Evolutionary conservation across 2,888 invertebrate genomes (phyloP).

Genomic region (Poecilus cupreus): DNA sequence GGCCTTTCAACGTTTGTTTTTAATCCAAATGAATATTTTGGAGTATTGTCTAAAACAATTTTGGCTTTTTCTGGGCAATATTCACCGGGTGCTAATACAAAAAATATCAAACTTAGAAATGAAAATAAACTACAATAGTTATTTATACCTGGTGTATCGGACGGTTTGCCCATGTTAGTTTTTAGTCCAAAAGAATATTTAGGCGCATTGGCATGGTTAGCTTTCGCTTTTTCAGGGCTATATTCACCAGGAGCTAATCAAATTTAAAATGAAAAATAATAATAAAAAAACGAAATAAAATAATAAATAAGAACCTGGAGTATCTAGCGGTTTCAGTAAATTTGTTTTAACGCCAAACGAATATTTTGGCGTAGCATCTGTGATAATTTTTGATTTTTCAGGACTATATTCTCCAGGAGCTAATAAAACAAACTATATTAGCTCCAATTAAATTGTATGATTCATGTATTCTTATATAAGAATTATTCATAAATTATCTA

Average conservation of each 20-base stretch:
- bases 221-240: slow-evolving; percentile 81
- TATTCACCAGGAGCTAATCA: slow-evolving; percentile 80
- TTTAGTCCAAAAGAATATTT: slow-evolving; percentile 83
- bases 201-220: slow-evolving; percentile 74
- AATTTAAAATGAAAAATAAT: slow-evolving; percentile 19
- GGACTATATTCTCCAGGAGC: slow-evolving; percentile 93
- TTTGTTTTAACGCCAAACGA: slow-evolving; percentile 82
- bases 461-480: too few relatives aligned
- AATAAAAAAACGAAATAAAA: slow-evolving; percentile 16
- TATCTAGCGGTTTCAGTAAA: slow-evolving; percentile 76
- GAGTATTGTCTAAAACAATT: slow-evolving; percentile 75
- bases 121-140: background rate
- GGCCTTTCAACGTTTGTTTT: slow-evolving; percentile 78
- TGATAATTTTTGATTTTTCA: slow-evolving; percentile 77
- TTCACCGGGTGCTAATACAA: slow-evolving; percentile 83
- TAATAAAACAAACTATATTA: slow-evolving; percentile 57
- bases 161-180: slow-evolving; percentile 76
- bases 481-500: slow-evolving; percentile 10
- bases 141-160: slow-evolving; percentile 75
- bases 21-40: slow-evolving; percentile 82
- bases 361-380: slow-evolving; percentile 78
- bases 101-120: background rate
- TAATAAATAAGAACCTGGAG: slow-evolving; percentile 75
- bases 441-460: too few relatives aligned
- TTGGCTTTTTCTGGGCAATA: slow-evolving; percentile 84